Percentiles rank a stretch among this genome's conserved stretches.
Evolutionary conservation across 2,797 vertebrate species (phyloP).

Genomic region (Acestrorhynchus altus): DNA sequence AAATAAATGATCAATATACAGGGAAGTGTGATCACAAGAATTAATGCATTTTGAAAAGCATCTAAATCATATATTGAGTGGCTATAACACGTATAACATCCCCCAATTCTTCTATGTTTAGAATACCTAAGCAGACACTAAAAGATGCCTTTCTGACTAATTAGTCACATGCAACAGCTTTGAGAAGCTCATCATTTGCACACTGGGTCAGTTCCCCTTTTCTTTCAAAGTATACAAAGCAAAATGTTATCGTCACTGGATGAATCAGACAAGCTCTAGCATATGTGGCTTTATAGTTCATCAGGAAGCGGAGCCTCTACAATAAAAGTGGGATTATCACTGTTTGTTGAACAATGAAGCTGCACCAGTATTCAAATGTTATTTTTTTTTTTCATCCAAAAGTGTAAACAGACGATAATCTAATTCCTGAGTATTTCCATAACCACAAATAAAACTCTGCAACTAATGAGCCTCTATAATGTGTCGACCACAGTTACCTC

Average conservation of each 20-base stretch:
- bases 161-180: conserved; percentile 38
- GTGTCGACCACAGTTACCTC: background rate
- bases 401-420: too few species aligned
- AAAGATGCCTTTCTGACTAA: conserved; percentile 39
- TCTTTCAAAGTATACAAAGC: conserved; percentile 36
- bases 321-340: background rate
- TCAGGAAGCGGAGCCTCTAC: background rate
- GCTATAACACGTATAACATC: background rate
- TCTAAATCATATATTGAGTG: background rate
- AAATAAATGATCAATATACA: too few species aligned
- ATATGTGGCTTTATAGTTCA: background rate
- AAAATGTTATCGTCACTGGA: conserved; percentile 37
- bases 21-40: too few species aligned
- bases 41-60: background rate
- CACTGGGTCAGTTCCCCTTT: background rate
- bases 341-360: background rate
- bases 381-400: too few species aligned
- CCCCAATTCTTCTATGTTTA: background rate
- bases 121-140: background rate
- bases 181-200: conserved; percentile 2
- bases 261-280: conserved; percentile 20
- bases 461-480: too few species aligned
- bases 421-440: background rate
- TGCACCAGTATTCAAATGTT: background rate
- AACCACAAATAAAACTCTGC: background rate